These are phyloP conservation scores for Chrysolina haemoptera DNA, from an alignment of 2,888 invertebrate species.

Conservation along the genomic window DNA sequence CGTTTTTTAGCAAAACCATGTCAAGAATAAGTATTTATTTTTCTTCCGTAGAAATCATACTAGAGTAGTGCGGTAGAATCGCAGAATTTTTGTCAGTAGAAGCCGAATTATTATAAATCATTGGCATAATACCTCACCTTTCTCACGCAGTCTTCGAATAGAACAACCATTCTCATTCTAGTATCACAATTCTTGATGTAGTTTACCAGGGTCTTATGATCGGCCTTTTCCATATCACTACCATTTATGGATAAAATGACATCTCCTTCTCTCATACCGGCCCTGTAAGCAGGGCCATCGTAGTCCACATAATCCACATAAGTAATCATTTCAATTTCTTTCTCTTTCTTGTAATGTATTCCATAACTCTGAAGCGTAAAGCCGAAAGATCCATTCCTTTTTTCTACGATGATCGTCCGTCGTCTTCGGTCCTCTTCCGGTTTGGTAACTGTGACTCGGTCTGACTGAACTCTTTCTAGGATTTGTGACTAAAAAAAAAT, in stretches of 20 bases:
- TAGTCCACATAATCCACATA: constrained; percentile 97
- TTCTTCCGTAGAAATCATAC: too few species aligned
- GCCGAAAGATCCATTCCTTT: constrained; percentile 91
- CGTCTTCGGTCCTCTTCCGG: constrained; percentile 89
- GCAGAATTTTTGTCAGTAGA: too few species aligned
- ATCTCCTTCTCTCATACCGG: constrained; percentile 97
- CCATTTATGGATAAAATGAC: constrained; percentile 97
- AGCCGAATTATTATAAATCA: too few species aligned
- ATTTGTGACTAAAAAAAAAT: constrained; percentile 74
- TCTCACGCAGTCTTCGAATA: constrained; percentile 96
- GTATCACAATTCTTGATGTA: constrained; percentile 92
- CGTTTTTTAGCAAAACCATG: too few species aligned
- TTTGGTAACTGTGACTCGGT: constrained; percentile 79
- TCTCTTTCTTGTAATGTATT: constrained; percentile 94
- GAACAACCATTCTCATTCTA: constrained; percentile 95
- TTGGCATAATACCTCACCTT: constrained; percentile 75
- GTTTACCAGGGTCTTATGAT: constrained; percentile 92
- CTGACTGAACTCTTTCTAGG: constrained; percentile 81
- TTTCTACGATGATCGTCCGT: constrained; percentile 93
- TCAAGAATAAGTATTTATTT: too few species aligned
- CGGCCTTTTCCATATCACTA: constrained; percentile 94
- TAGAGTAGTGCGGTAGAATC: too few species aligned
- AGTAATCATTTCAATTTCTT: constrained; percentile 96
- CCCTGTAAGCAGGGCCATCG: constrained; percentile 91
- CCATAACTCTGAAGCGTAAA: constrained; percentile 98